These are phyloP conservation scores for Channa argus DNA, from an alignment of 2,113 vertebrate genomes.

Conservation along the genomic window DNA sequence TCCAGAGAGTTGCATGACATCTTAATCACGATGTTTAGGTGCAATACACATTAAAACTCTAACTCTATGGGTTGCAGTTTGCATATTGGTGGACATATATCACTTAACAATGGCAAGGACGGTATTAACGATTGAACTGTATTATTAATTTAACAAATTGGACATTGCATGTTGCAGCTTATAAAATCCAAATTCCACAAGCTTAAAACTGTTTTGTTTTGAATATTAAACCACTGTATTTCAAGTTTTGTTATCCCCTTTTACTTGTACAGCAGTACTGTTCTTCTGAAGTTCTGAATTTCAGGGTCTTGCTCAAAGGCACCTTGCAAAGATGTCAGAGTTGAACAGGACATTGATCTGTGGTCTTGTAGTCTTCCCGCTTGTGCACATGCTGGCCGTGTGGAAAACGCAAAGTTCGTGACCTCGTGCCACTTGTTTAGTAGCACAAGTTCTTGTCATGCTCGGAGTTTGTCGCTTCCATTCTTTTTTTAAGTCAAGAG, in stretches of 20 bases:
- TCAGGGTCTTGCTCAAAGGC: too few relatives aligned
- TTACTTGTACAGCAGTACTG: too few relatives aligned
- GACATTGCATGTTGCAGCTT: background rate
- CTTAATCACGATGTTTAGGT: background rate
- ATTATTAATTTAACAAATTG: background rate
- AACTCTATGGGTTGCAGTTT: too few relatives aligned
- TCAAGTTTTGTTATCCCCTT: too few relatives aligned
- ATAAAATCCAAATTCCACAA: background rate
- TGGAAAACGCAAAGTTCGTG: conserved; percentile 34
- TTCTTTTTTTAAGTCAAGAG: conserved; percentile 15
- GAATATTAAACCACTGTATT: too few relatives aligned
- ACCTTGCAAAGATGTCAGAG: too few relatives aligned
- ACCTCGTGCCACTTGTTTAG: conserved; percentile 16
- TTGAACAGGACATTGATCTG: too few relatives aligned
- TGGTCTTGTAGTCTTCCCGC: background rate
- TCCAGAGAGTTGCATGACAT: background rate
- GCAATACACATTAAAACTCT: background rate
- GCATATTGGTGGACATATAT: too few relatives aligned
- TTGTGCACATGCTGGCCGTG: conserved; percentile 8
- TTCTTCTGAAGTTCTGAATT: too few relatives aligned
- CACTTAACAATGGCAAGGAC: too few relatives aligned
- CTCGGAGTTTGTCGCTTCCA: conserved; percentile 13
- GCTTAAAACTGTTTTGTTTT: background rate
- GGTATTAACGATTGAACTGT: too few relatives aligned
- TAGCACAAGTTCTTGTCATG: conserved; percentile 13